Evolutionary conservation across 1,140 invertebrate species (phyloP), one percentile per base, ranked within the genome.

Genomic region (Drosophila ogumai): DNA sequence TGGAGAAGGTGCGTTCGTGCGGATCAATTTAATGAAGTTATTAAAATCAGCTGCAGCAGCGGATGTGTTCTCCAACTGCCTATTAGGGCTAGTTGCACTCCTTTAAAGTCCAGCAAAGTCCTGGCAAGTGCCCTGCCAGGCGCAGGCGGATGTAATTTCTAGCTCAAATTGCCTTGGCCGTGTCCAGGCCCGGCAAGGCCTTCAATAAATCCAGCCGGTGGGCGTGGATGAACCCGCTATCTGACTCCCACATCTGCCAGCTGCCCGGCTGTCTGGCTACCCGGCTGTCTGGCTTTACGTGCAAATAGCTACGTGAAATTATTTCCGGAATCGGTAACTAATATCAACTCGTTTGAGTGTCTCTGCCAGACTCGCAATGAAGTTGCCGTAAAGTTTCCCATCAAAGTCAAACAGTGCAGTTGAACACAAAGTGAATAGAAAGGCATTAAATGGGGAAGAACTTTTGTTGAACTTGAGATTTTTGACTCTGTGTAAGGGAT

Each of bases 301-400:
- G 80, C 84, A 87, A 88, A 88, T 84, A 88, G 84, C 74, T 81
- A 81, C 80, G 84, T 90, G 73, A 88, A 88, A 88, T 88, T 88
- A 90, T 90, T 90, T 88, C 84, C 84, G 80, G 76, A 63, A 65
- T 84, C 85, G 67, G 76, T 84, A 77, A 90, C 85, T 81, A 84
- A 87, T 84, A 90, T 88, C 68, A 76, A 65, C 74, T 58, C 82
- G 64, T 79, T 77, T 60, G 72, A 77, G 67, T 63, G 73, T 69
- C 75, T 63, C 36, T 40, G 67, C 64, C 69, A 67, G 82, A 71
- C 67, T 77, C n/a, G 72, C 76, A 87, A 88, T 65, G 71, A 80
- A 87, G 79, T 88, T 88, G 66, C 84, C 81, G 54, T 72, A 38
- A 74, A 80, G 64, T 72, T 82, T 17, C 7, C 74, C 43, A 34